A percentile compares a stretch with the other conserved stretches of the same genome.
phyloP scores from a whole-genome alignment of 1,140 invertebrate genomes.

The Drosophila carrolli region DNA sequence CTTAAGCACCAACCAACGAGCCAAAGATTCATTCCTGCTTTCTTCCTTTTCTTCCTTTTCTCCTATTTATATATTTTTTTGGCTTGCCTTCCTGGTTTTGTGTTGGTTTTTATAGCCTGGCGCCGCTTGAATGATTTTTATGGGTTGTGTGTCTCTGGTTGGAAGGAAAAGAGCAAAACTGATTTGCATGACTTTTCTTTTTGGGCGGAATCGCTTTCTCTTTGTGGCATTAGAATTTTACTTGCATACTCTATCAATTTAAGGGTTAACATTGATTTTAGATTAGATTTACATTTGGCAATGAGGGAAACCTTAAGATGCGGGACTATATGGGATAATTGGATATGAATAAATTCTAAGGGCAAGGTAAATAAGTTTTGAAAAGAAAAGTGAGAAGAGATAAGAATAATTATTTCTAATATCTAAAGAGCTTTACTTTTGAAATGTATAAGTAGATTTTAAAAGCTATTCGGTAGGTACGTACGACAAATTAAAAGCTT shows the following conservation, averaged over 20 bases:
- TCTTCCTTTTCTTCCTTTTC: constrained; percentile 25
- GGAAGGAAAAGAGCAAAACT: constrained; percentile 44
- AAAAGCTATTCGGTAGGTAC: too few species aligned
- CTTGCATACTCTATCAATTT: constrained; percentile 20
- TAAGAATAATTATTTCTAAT: too few species aligned
- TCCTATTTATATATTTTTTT: constrained; percentile 33
- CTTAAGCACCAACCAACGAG: constrained; percentile 72
- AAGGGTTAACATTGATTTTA: constrained; percentile 36
- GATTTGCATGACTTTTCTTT: constrained; percentile 67
- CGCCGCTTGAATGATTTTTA: constrained; percentile 81
- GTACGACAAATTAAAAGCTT: too few species aligned
- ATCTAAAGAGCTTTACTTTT: too few species aligned
- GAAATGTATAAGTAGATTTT: too few species aligned
- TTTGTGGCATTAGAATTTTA: constrained; percentile 33
- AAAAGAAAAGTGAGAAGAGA: too few species aligned
- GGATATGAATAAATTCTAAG: too few species aligned
- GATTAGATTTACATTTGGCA: constrained; percentile 5
- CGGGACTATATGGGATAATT: background rate
- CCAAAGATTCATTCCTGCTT: constrained; percentile 60
- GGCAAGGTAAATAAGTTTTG: too few species aligned
- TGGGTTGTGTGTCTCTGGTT: constrained; percentile 47
- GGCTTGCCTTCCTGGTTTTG: constrained; percentile 55
- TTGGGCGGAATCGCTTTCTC: constrained; percentile 7
- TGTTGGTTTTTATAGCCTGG: constrained; percentile 77
- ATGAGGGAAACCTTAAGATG: background rate